phyloP scores from a whole-genome alignment of 1,140 invertebrate genomes.

The Agrypnia vestita region DNA sequence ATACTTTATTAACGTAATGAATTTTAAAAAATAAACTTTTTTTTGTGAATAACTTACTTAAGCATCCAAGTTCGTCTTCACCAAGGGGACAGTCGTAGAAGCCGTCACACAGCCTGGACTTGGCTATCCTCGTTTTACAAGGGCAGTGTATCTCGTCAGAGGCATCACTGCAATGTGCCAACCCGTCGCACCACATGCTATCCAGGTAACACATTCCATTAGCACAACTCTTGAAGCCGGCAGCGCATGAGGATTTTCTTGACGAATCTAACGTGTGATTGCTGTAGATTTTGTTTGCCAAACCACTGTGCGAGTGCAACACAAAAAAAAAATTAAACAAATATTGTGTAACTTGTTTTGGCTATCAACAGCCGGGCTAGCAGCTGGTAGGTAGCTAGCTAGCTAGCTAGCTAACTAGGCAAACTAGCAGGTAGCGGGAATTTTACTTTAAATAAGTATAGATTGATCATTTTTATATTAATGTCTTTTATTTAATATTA shows the following conservation, averaged over 20 bases:
- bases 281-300: slow-evolving; percentile 54
- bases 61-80: slow-evolving; percentile 86
- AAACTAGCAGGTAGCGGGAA: no score
- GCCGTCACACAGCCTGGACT: slow-evolving; percentile 83
- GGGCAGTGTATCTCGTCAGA: slow-evolving; percentile 87
- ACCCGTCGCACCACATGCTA: slow-evolving; percentile 81
- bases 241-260: slow-evolving; percentile 63
- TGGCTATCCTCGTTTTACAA: slow-evolving; percentile 78
- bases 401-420: no score
- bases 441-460: no score
- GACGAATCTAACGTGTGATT: slow-evolving; percentile 24
- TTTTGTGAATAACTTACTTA: slow-evolving; percentile 69
- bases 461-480: no score
- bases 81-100: slow-evolving; percentile 84
- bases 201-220: slow-evolving; percentile 75
- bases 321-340: no score
- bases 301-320: slow-evolving; percentile 41
- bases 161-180: slow-evolving; percentile 84
- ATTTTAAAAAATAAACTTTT: no score
- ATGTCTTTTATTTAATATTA: no score
- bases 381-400: no score
- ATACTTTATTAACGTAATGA: no score
- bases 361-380: no score
- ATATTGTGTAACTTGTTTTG: no score
- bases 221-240: slow-evolving; percentile 64